Percentiles rank a stretch among this genome's conserved stretches.
Evolutionary conservation across 2,113 vertebrate genomes (phyloP).

Genomic region (Ictidomys tridecemlineatus): DNA sequence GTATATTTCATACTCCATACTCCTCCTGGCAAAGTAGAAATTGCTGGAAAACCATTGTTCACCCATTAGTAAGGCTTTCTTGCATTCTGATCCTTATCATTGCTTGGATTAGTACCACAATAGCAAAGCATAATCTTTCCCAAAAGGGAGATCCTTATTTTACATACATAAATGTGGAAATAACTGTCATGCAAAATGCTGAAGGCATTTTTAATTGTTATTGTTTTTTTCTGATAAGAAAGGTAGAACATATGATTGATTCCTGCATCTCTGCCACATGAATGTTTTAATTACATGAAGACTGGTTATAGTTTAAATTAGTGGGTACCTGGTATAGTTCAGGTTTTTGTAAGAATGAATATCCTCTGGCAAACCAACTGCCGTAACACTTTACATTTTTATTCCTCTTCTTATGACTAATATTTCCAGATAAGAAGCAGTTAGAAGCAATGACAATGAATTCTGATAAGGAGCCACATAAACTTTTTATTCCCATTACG

Average conservation of each 20-base stretch:
- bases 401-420: conserved; percentile 71
- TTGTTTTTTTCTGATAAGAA: conserved; percentile 62
- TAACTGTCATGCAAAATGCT: conserved; percentile 70
- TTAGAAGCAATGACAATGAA: conserved; percentile 61
- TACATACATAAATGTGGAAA: conserved; percentile 78
- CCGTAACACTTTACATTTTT: conserved; percentile 73
- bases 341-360: conserved; percentile 59
- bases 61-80: conserved; percentile 70
- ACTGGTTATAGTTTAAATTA: conserved; percentile 75
- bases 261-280: conserved; percentile 54
- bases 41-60: background rate
- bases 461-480: background rate
- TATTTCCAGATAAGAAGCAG: conserved; percentile 64
- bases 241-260: conserved; percentile 39
- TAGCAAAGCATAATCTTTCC: conserved; percentile 78
- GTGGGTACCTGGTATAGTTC: conserved; percentile 61
- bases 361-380: conserved; percentile 64
- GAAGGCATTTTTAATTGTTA: conserved; percentile 74
- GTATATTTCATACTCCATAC: background rate
- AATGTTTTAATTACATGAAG: conserved; percentile 80
- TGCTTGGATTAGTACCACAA: conserved; percentile 60
- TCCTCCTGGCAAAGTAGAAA: conserved; percentile 18
- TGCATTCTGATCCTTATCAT: conserved; percentile 68
- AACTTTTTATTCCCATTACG: conserved; percentile 42
- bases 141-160: conserved; percentile 77